Base-by-base conservation (phyloP, 2,113 vertebrate species). In the Petromus typicus region DNA sequence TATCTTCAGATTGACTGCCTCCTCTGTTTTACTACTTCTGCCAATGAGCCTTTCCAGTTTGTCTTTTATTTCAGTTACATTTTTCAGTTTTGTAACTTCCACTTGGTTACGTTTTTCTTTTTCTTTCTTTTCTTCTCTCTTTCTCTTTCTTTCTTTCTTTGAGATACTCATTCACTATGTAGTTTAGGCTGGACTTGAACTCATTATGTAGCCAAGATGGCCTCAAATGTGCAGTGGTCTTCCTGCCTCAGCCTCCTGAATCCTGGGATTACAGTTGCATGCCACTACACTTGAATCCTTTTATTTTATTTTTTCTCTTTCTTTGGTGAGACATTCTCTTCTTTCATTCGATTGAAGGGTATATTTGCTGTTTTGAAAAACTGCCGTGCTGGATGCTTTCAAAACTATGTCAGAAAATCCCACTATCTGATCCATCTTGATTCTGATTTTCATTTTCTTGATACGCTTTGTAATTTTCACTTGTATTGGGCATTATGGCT, bases 61-160 rank as follows among this genome's bases (percentile, higher is more conserved):
- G 45, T 66, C 93, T 63, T 86, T 1, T 79, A 76, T 17, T 78
- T 51, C 3, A 10, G 7, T n/a, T 32, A 17, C 66, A 56, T 48
- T 82, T 90, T 86, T 92, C n/a, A 71, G 37, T 93, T 90, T 22
- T 64, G 0, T 71, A 45, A 89, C 82, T 95, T 73, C 40, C 45
- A 86, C 34, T 75, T 69, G 20, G 20, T 93, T 76, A n/a, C n/a
- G 10, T 51, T 51, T 51, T 51, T 51, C 48, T 10, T 51, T 86
- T 95, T 66, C 48, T 40, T 75, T 69, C 12, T 16, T 93, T 76
- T n/a, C 16, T 80, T 87, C 56, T 81, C 80, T 87, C 30, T 79
- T 59, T 13, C 75, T 48, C 40, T 56, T n/a, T 83, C 79, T 37
- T 7, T 7, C 34, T 7, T 75, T 45, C 45, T 69, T 69, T 51